Evolutionary conservation across 1,140 invertebrate genomes (phyloP), one percentile per base, ranked within the genome.

Genomic region (Wiebesia pumilae): DNA sequence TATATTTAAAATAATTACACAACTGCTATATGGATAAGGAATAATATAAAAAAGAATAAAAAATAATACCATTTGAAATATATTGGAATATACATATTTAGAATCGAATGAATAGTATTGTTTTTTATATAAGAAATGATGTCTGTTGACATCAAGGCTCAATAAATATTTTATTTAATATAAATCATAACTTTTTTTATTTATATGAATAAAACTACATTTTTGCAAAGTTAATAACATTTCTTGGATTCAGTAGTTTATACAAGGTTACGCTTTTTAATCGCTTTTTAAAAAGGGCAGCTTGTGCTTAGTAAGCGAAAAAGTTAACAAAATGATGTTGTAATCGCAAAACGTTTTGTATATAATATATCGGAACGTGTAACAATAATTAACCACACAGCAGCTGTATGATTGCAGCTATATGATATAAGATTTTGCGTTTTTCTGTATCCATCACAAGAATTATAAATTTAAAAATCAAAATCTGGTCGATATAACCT

Each of bases 351-450:
- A 79, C 58, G 9, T 38, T 67, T 51, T 82, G 69, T 86, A 83
- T 86, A 86, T n/a, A 83, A 79, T 78, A 79, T 67, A 78, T 83
- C 85, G 81, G 73, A 78, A 86, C n/a, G 33, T 75, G n/a, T 82
- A 83, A 33, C 71, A 79, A 75, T 51, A 47, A 81, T 81, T 69
- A 73, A 81, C 69, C n/a, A n/a, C n/a, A n/a, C n/a, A n/a, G n/a
- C n/a, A n/a, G n/a, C n/a, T n/a, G n/a, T n/a, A n/a, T n/a, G n/a
- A n/a, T n/a, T n/a, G n/a, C n/a, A n/a, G n/a, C n/a, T n/a, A n/a
- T n/a, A n/a, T n/a, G n/a, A n/a, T n/a, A n/a, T n/a, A n/a, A n/a
- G 40, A 35, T 47, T 38, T 33, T 43, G 73, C n/a, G 35, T 51
- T 65, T 86, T 86, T 75, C 67, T 38, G 54, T 33, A 78, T 19